A percentile compares a stretch with the other conserved stretches of the same genome.
Conservation (phyloP, 2,888 invertebrate genomes). For the Apamea monoglypha region DNA sequence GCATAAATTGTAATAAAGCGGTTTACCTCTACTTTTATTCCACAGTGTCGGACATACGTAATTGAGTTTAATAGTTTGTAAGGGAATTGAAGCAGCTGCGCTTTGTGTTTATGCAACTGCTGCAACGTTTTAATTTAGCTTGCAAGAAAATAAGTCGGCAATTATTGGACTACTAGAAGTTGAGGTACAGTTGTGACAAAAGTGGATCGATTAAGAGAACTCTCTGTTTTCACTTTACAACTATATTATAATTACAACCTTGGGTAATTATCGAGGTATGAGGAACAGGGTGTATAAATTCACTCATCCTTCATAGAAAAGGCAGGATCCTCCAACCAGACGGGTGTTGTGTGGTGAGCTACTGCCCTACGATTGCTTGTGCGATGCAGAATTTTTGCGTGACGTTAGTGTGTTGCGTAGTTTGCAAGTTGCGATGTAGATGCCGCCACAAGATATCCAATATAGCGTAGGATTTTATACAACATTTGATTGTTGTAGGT, state of each 20-base stretch:
- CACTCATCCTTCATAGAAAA: neutral
- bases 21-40: constrained; percentile 24
- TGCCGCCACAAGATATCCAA: neutral
- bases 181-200: neutral
- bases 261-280: no score
- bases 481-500: neutral
- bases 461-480: neutral
- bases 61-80: constrained; percentile 33
- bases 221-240: constrained; percentile 11
- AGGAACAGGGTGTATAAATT: neutral
- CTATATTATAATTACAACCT: no score
- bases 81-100: constrained; percentile 23
- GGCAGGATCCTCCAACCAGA: neutral
- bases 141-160: constrained; percentile 10
- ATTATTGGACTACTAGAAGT: neutral
- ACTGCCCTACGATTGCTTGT: neutral
- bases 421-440: neutral
- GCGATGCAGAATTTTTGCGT: neutral
- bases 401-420: neutral
- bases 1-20: constrained; percentile 10
- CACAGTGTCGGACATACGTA: neutral
- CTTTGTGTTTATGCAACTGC: constrained; percentile 8
- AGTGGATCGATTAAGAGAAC: neutral
- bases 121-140: constrained; percentile 25
- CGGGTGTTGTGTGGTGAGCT: neutral